phyloP scores from a whole-genome alignment of 1,140 invertebrate species.

The Oedothorax gibbosus region DNA sequence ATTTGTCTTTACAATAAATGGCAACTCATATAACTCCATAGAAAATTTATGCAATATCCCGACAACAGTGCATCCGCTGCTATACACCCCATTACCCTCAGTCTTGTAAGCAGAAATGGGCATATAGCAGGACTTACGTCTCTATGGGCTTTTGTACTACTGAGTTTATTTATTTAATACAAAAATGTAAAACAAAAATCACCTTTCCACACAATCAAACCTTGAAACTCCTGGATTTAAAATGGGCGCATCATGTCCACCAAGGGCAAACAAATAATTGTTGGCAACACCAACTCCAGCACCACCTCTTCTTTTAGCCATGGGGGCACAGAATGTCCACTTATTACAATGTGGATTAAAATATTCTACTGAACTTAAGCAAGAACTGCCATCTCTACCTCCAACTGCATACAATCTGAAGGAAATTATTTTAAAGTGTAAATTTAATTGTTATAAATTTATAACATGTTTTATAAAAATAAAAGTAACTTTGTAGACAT shows the following conservation, averaged over 20 bases:
- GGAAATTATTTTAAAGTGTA: no score
- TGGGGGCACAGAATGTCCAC: constrained; percentile 73
- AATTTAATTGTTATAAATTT: no score
- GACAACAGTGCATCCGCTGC: no score
- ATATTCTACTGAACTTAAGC: constrained; percentile 80
- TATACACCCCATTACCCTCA: no score
- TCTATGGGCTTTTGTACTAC: no score
- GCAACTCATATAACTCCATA: no score
- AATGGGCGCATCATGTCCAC: constrained; percentile 89
- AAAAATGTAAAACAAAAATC: constrained; percentile 64
- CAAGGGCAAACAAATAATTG: constrained; percentile 80
- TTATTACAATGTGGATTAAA: constrained; percentile 72
- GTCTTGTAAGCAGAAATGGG: no score
- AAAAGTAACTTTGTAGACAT: no score
- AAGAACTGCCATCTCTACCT: constrained; percentile 90
- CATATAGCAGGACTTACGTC: no score
- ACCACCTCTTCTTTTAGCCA: constrained; percentile 72
- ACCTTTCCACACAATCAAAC: constrained; percentile 93
- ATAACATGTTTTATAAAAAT: not conserved
- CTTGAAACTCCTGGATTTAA: constrained; percentile 84
- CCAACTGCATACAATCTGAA: constrained; percentile 88
- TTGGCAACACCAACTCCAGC: constrained; percentile 73
- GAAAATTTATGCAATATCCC: no score
- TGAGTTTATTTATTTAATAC: no score
- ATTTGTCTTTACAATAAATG: no score